Evolutionary conservation across 1,140 invertebrate species (phyloP).

Genomic region (Achroia grisella): DNA sequence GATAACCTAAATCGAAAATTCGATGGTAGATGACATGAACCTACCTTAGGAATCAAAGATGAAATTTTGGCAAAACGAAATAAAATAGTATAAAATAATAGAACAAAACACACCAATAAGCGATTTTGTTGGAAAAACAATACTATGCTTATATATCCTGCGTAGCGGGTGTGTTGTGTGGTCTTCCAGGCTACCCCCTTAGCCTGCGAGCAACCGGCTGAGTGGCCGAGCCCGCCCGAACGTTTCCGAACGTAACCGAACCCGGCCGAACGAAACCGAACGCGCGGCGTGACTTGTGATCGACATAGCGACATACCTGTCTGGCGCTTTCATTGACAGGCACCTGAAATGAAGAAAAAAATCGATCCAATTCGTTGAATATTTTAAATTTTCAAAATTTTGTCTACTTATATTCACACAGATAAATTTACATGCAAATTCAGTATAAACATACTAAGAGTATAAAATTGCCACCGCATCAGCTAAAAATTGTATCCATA

Average conservation of each 20-base stretch:
- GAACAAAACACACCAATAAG: slow-evolving; percentile 69
- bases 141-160: slow-evolving; percentile 59
- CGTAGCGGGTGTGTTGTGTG: slow-evolving; percentile 66
- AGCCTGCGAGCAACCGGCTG: slow-evolving; percentile 43
- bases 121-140: slow-evolving; percentile 64
- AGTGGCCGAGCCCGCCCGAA: slow-evolving; percentile 53
- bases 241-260: slow-evolving; percentile 61
- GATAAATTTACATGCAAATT: slow-evolving; percentile 70
- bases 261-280: slow-evolving; percentile 62
- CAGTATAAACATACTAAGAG: background rate
- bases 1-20: slow-evolving; percentile 30
- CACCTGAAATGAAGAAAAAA: slow-evolving; percentile 80
- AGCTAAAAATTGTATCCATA: no score
- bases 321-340: slow-evolving; percentile 81
- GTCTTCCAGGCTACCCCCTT: slow-evolving; percentile 70
- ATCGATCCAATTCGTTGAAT: slow-evolving; percentile 75
- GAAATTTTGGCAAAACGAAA: slow-evolving; percentile 38
- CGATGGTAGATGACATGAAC: slow-evolving; percentile 47
- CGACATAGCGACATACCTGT: slow-evolving; percentile 76
- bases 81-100: slow-evolving; percentile 42
- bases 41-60: slow-evolving; percentile 35
- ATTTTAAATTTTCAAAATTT: slow-evolving; percentile 61
- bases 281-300: slow-evolving; percentile 50
- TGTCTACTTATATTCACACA: slow-evolving; percentile 42
- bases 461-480: background rate